A percentile compares a stretch with the other conserved stretches of the same genome.
phyloP scores from a whole-genome alignment of 1,140 invertebrate genomes.

The Bactericera cockerelli region DNA sequence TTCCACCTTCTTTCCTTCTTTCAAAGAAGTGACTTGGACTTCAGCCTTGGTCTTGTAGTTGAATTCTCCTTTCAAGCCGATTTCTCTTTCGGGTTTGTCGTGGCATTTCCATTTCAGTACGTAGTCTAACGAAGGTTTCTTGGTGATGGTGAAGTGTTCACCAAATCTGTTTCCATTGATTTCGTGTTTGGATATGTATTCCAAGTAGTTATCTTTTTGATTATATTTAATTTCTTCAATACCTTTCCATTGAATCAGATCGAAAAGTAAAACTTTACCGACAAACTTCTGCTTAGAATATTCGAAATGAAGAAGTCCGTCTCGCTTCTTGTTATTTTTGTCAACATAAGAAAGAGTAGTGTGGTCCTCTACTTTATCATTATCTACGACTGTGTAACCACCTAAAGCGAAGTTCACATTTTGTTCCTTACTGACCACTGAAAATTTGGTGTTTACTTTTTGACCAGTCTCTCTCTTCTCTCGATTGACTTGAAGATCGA shows the following conservation, averaged over 20 bases:
- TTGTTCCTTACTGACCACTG: slow-evolving; percentile 30
- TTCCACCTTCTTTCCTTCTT: slow-evolving; percentile 28
- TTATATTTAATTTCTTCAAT: slow-evolving; percentile 15
- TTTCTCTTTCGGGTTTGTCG: slow-evolving; percentile 5
- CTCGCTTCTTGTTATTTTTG: slow-evolving; percentile 9
- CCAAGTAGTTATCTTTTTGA: slow-evolving; percentile 26
- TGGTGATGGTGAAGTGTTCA: slow-evolving; percentile 9
- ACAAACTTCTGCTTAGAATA: not conserved
- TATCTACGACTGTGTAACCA: slow-evolving; percentile 12
- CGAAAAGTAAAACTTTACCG: slow-evolving; percentile 9
- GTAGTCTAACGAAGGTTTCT: slow-evolving; percentile 13
- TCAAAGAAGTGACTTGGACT: slow-evolving; percentile 36
- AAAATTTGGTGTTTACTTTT: slow-evolving; percentile 28
- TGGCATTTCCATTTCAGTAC: slow-evolving; percentile 12
- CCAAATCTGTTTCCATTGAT: slow-evolving; percentile 11
- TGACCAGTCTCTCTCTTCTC: slow-evolving; percentile 25
- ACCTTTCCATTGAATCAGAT: not conserved
- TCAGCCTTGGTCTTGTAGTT: slow-evolving; percentile 6
- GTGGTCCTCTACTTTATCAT: slow-evolving; percentile 10
- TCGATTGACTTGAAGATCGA: slow-evolving; percentile 25
- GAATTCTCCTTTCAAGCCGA: not conserved
- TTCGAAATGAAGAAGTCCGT: slow-evolving; percentile 7
- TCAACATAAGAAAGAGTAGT: not conserved
- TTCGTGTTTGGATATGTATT: slow-evolving; percentile 11
- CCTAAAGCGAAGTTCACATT: slow-evolving; percentile 30